These are phyloP conservation scores for Oryzias curvinotus DNA, from an alignment of 2,113 vertebrate species.

Conservation along the genomic window DNA sequence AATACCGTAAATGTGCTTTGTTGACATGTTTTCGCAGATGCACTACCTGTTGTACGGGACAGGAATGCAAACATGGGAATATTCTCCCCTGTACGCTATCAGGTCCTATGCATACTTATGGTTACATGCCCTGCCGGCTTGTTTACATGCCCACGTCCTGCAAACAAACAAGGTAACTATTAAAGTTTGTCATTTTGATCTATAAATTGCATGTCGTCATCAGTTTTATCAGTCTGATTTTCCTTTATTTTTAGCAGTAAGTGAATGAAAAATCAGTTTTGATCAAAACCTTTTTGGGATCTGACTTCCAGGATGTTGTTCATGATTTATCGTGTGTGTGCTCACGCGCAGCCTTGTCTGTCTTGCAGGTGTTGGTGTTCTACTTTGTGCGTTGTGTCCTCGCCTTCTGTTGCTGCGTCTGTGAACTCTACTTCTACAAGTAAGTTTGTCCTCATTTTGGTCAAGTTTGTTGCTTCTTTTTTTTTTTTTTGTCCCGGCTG, in stretches of 20 bases:
- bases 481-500: too few relatives aligned
- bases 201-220: neutral
- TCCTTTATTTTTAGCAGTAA: too few relatives aligned
- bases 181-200: neutral
- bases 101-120: conserved; percentile 96
- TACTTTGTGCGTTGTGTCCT: conserved; percentile 96
- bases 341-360: conserved; percentile 11
- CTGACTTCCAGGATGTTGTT: neutral
- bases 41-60: conserved; percentile 98
- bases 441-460: conserved; percentile 75
- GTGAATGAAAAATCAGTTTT: too few relatives aligned
- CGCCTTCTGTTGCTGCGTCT: conserved; percentile 94
- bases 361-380: conserved; percentile 93
- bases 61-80: conserved; percentile 99
- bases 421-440: conserved; percentile 99
- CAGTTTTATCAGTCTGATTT: too few relatives aligned
- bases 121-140: conserved; percentile 92
- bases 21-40: conserved; percentile 75
- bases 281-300: neutral
- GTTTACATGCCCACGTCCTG: conserved; percentile 91
- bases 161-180: conserved; percentile 92
- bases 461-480: neutral
- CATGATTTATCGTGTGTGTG: neutral
- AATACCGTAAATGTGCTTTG: neutral
- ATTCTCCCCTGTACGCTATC: conserved; percentile 93